These are phyloP conservation scores for Ataeniobius toweri DNA, from an alignment of 2,797 vertebrate genomes.

Conservation along the genomic window DNA sequence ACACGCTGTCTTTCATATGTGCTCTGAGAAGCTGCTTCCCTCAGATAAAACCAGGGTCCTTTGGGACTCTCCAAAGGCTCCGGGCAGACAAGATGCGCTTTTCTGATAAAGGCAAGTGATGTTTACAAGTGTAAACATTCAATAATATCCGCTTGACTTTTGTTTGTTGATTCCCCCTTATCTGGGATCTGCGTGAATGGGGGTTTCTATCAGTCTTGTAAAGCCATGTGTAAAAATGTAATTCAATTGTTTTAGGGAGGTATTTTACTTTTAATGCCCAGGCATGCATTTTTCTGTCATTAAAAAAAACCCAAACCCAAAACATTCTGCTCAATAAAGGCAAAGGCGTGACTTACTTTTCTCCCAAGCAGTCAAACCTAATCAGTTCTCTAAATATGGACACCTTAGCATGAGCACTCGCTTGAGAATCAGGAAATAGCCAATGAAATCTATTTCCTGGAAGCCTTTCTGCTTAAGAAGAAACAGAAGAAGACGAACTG, in stretches of 20 bases:
- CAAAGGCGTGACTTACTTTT: conserved; percentile 27
- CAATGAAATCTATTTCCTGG: conserved; percentile 59
- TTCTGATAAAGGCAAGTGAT: conserved; percentile 74
- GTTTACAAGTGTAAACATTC: conserved; percentile 75
- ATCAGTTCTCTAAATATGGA: conserved; percentile 5
- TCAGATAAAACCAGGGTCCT: conserved; percentile 69
- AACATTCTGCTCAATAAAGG: conserved; percentile 30
- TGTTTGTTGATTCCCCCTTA: conserved; percentile 40
- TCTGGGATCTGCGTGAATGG: conserved; percentile 40
- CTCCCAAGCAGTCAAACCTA: conserved; percentile 16
- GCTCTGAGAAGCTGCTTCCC: conserved; percentile 72
- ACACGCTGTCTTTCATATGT: conserved; percentile 40
- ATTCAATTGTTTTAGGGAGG: conserved; percentile 44
- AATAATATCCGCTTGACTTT: conserved; percentile 55
- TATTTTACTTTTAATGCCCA: conserved; percentile 55
- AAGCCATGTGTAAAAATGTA: conserved; percentile 52
- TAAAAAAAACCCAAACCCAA: conserved; percentile 3
- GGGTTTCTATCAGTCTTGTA: conserved; percentile 43
- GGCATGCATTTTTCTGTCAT: conserved; percentile 6
- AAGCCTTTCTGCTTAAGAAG: conserved; percentile 50
- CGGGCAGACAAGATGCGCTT: conserved; percentile 70
- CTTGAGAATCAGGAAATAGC: conserved; percentile 57
- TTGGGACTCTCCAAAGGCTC: conserved; percentile 60
- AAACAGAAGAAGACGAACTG: conserved; percentile 29
- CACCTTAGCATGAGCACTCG: conserved; percentile 1